phyloP scores from a whole-genome alignment of 2,113 vertebrate species.

The Corynorhinus townsendii region DNA sequence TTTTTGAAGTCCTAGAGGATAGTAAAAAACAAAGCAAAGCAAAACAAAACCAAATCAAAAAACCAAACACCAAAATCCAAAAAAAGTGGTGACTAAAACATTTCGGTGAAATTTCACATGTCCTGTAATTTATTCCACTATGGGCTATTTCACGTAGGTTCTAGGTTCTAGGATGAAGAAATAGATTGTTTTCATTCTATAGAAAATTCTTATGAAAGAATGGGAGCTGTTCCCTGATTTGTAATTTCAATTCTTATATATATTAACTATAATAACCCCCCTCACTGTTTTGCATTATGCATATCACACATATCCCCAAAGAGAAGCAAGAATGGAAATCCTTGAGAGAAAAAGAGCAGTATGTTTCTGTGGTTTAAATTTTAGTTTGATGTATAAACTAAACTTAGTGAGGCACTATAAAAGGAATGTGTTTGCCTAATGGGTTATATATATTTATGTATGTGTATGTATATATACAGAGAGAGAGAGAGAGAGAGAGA shows the following conservation, averaged over 20 bases:
- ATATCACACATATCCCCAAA: neutral
- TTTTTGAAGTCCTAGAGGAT: neutral
- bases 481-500: neutral
- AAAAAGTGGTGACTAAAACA: neutral
- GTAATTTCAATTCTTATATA: neutral
- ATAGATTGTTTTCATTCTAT: neutral
- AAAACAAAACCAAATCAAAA: neutral
- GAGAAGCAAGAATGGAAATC: neutral
- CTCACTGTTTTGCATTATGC: neutral
- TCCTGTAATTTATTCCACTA: neutral
- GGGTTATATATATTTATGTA: neutral
- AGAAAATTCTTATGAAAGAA: neutral
- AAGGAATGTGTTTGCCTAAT: conserved; percentile 22
- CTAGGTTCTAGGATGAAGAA: neutral
- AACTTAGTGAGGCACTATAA: neutral
- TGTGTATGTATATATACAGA: neutral
- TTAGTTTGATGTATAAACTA: neutral
- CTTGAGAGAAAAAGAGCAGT: neutral
- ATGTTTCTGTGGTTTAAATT: neutral
- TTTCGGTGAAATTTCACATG: neutral
- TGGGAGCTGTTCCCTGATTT: neutral
- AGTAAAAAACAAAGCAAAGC: neutral
- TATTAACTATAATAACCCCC: neutral
- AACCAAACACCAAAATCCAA: neutral
- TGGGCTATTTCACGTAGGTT: neutral